Conservation (phyloP, 1,140 invertebrate species). For the Halesus radiatus region DNA sequence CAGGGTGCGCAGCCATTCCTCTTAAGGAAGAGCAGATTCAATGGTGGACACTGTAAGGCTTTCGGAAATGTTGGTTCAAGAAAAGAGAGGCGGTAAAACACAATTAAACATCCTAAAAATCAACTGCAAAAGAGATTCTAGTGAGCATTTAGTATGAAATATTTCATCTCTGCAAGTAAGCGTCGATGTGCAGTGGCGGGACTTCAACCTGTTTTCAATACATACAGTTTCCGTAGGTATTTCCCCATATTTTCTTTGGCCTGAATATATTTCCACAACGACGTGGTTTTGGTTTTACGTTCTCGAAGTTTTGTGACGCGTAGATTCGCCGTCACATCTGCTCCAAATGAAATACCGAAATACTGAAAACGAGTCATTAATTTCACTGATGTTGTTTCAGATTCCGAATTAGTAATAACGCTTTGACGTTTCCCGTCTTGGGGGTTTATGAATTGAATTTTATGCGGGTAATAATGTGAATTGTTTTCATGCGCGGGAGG, state of each 20-base stretch:
- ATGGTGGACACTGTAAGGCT: too few species aligned
- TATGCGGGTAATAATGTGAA: background rate
- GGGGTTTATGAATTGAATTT: constrained; percentile 27
- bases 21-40: too few species aligned
- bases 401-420: constrained; percentile 19
- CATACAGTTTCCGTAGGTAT: constrained; percentile 1
- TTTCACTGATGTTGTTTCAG: constrained; percentile 19
- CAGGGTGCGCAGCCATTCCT: too few species aligned
- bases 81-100: too few species aligned
- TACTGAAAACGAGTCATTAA: constrained; percentile 28
- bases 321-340: constrained; percentile 18
- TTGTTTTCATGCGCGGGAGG: too few species aligned
- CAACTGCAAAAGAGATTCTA: too few species aligned
- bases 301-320: constrained; percentile 26
- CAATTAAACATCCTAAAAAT: too few species aligned
- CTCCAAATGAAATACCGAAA: background rate
- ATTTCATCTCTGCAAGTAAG: too few species aligned
- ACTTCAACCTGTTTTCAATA: constrained; percentile 57
- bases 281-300: constrained; percentile 21
- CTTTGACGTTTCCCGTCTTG: constrained; percentile 1
- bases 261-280: constrained; percentile 24
- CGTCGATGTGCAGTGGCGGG: background rate
- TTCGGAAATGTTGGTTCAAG: too few species aligned
- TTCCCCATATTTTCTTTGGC: constrained; percentile 32
- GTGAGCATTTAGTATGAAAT: too few species aligned